These are phyloP conservation scores for Napeogenes inachia DNA, from an alignment of 2,888 invertebrate genomes.

Conservation along the genomic window DNA sequence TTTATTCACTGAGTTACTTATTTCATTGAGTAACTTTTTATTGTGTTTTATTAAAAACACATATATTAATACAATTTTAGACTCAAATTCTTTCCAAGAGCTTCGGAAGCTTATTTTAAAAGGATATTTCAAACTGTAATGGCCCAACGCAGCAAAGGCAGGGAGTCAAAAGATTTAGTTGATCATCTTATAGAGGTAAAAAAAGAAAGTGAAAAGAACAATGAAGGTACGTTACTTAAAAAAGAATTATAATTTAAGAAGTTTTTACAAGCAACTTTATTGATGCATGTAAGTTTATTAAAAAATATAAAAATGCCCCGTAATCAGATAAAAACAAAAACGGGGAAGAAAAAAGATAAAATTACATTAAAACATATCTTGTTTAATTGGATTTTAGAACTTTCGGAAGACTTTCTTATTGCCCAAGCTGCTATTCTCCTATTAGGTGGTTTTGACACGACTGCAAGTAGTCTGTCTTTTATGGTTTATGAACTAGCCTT, in stretches of 20 bases:
- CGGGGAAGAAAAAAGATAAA: not conserved
- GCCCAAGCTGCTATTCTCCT: constrained; percentile 56
- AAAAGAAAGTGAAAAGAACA: constrained; percentile 23
- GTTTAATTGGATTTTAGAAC: constrained; percentile 32
- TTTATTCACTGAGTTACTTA: too few relatives aligned
- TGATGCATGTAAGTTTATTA: not conserved
- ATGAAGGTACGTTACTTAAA: constrained; percentile 22
- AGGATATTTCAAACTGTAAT: constrained; percentile 40
- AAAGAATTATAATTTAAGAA: not conserved
- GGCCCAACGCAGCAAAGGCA: constrained; percentile 37
- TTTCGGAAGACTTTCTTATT: constrained; percentile 46
- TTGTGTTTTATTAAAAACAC: not conserved
- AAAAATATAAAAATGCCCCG: not conserved
- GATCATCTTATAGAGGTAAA: constrained; percentile 32
- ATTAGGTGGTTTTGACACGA: constrained; percentile 57
- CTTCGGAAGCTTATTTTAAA: constrained; percentile 39
- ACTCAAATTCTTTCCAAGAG: constrained; percentile 51
- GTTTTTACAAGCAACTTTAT: not conserved
- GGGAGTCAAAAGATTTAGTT: constrained; percentile 27
- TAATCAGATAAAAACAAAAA: too few relatives aligned
- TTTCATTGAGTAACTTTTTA: too few relatives aligned
- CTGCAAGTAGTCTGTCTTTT: constrained; percentile 38
- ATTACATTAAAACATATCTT: not conserved
- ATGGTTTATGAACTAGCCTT: constrained; percentile 46
- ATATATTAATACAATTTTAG: constrained; percentile 32